A percentile compares a stretch with the other conserved stretches of the same genome.
phyloP scores from a whole-genome alignment of 2,888 invertebrate genomes.

The Linnaemya tessellans region DNA sequence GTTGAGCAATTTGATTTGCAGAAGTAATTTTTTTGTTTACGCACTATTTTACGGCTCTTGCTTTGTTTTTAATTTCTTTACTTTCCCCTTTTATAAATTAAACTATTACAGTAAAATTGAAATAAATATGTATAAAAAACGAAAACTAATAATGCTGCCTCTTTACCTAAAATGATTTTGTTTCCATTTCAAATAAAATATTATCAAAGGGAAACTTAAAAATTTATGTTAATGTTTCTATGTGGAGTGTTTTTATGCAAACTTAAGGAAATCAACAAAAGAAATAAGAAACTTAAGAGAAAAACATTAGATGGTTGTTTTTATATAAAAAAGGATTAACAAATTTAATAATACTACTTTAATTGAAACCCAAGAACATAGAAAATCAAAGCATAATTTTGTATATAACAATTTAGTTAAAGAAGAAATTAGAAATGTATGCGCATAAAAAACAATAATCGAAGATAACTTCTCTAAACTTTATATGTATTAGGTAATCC shows the following conservation, averaged over 20 bases:
- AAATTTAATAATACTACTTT: slow-evolving; percentile 49
- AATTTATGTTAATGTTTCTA: slow-evolving; percentile 29
- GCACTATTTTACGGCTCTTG: neutral
- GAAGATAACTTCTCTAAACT: slow-evolving; percentile 5
- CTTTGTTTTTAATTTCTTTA: slow-evolving; percentile 5
- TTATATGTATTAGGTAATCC: slow-evolving; percentile 57
- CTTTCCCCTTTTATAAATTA: slow-evolving; percentile 28
- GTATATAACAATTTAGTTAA: slow-evolving; percentile 17
- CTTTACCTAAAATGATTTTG: slow-evolving; percentile 29
- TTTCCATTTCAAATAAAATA: slow-evolving; percentile 6
- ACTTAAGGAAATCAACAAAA: slow-evolving; percentile 72
- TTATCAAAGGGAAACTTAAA: slow-evolving; percentile 51
- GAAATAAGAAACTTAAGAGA: slow-evolving; percentile 61
- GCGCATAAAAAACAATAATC: slow-evolving; percentile 16
- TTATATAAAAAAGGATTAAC: slow-evolving; percentile 3
- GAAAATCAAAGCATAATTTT: slow-evolving; percentile 64
- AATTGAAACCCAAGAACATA: slow-evolving; percentile 53
- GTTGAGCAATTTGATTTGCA: too few relatives aligned
- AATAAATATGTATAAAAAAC: slow-evolving; percentile 36
- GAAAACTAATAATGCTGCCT: slow-evolving; percentile 69
- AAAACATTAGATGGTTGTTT: slow-evolving; percentile 15
- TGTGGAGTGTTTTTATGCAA: slow-evolving; percentile 38
- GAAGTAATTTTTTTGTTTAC: neutral
- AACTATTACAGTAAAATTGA: slow-evolving; percentile 35
- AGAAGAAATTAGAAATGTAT: slow-evolving; percentile 23